Evolutionary conservation across 2,113 vertebrate species (phyloP).

Genomic region (Pomatostomus ruficeps): DNA sequence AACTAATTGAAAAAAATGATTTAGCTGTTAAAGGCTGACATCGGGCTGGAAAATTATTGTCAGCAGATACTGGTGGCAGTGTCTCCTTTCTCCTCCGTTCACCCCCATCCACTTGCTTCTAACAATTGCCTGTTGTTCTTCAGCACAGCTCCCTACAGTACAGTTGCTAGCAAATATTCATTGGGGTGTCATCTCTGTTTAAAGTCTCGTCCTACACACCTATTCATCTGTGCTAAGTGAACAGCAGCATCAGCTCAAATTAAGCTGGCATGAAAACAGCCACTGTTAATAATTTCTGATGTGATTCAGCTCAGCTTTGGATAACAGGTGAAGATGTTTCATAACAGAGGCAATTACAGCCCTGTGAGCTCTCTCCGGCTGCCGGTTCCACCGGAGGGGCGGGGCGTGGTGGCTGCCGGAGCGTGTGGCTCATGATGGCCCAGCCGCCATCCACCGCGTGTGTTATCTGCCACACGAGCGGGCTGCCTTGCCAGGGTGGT

Average conservation of each 20-base stretch:
- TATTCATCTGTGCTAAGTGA: constrained; percentile 76
- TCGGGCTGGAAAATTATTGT: constrained; percentile 41
- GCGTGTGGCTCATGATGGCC: neutral
- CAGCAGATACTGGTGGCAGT: constrained; percentile 7
- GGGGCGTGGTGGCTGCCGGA: neutral
- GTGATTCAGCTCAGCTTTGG: constrained; percentile 73
- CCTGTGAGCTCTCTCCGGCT: constrained; percentile 49
- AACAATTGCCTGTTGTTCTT: constrained; percentile 57
- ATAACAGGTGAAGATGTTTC: constrained; percentile 82
- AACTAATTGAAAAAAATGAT: constrained; percentile 71
- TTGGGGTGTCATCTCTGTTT: constrained; percentile 73
- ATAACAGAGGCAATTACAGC: constrained; percentile 76
- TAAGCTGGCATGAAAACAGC: constrained; percentile 78
- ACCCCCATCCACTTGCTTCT: neutral
- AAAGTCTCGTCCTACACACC: constrained; percentile 68
- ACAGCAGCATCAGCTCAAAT: constrained; percentile 74
- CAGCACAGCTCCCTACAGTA: constrained; percentile 47
- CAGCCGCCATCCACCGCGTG: neutral
- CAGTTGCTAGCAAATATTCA: constrained; percentile 68
- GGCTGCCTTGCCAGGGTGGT: constrained; percentile 60
- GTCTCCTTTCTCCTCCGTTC: neutral
- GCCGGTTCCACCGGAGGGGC: constrained; percentile 58
- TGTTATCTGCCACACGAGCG: constrained; percentile 53
- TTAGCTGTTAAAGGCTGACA: constrained; percentile 62
- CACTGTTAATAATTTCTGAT: constrained; percentile 78